A percentile compares a stretch with the other conserved stretches of the same genome.
phyloP scores from a whole-genome alignment of 1,140 invertebrate species.

The Amphibalanus amphitrite region DNA sequence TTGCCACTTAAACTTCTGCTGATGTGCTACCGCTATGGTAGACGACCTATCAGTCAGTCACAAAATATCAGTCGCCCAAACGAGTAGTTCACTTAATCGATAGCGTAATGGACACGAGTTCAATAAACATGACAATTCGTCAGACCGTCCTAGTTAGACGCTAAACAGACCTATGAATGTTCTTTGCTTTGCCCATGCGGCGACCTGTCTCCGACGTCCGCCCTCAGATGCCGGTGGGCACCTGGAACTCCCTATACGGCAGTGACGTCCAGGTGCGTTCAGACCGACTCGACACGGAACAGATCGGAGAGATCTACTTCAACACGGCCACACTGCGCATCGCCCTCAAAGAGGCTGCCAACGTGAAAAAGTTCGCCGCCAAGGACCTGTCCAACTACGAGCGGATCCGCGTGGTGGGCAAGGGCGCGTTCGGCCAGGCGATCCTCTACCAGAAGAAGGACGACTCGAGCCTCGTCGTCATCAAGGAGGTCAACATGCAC shows the following conservation, averaged over 20 bases:
- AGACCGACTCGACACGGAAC: slow-evolving; percentile 6
- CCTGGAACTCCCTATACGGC: slow-evolving; percentile 24
- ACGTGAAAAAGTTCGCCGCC: slow-evolving; percentile 21
- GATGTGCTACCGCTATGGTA: no score
- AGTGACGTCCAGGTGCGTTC: slow-evolving; percentile 17
- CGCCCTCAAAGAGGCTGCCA: slow-evolving; percentile 15
- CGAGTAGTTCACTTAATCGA: background rate
- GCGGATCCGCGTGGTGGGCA: slow-evolving; percentile 40
- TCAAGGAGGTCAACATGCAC: slow-evolving; percentile 57
- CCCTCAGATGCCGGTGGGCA: slow-evolving; percentile 18
- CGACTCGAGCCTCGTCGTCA: slow-evolving; percentile 46
- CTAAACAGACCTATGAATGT: no score
- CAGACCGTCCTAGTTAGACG: slow-evolving; percentile 18
- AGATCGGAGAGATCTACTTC: slow-evolving; percentile 32
- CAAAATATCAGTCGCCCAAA: background rate
- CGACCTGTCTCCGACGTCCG: no score
- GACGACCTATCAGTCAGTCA: background rate
- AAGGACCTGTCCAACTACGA: slow-evolving; percentile 30
- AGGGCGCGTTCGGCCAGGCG: slow-evolving; percentile 56
- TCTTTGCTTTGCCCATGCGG: no score
- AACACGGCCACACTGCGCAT: slow-evolving; percentile 26
- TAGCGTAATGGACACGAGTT: background rate
- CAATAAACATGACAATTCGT: background rate
- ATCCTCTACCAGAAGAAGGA: slow-evolving; percentile 45
- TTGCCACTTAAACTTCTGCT: no score